A percentile compares a stretch with the other conserved stretches of the same genome.
These are phyloP conservation scores for Aphrocallistes beatrix DNA, from an alignment of 37 sponge, comb jelly and placozoan genomes.

Conservation along the genomic window DNA sequence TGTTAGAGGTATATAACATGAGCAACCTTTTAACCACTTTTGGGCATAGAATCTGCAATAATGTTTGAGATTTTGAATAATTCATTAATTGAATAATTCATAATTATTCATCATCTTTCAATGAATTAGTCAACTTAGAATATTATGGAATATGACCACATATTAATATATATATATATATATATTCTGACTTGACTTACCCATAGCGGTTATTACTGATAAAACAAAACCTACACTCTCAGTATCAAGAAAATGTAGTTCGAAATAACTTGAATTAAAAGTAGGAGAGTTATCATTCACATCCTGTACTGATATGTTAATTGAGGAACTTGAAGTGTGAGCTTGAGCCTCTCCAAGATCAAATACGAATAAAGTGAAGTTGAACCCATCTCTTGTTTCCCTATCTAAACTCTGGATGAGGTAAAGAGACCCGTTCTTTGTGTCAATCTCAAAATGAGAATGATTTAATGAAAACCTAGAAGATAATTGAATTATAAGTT, in stretches of 20 bases:
- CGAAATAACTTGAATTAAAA: constrained; percentile 15
- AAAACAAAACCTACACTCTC: not conserved
- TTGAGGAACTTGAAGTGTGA: not conserved
- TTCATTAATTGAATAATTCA: too few relatives aligned
- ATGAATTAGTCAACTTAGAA: too few relatives aligned
- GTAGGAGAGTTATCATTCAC: constrained; percentile 11
- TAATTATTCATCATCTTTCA: too few relatives aligned
- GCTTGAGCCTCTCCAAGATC: not conserved
- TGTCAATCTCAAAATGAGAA: not conserved
- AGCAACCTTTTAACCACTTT: too few relatives aligned
- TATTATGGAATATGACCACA: too few relatives aligned
- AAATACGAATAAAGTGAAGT: not conserved
- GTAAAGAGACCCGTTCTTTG: not conserved
- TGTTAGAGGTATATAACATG: too few relatives aligned
- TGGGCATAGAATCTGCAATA: too few relatives aligned
- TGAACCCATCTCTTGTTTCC: not conserved
- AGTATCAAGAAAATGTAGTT: not conserved
- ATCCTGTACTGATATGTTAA: not conserved
- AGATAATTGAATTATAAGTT: not conserved
- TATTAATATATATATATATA: too few relatives aligned
- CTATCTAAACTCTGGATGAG: not conserved
- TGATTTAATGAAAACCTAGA: not conserved
- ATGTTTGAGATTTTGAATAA: too few relatives aligned
- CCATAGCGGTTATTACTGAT: not conserved
- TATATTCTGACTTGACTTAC: not conserved